Evolutionary conservation across 2,797 vertebrate species (phyloP).

Genomic region (Acrossocheilus fasciatus): DNA sequence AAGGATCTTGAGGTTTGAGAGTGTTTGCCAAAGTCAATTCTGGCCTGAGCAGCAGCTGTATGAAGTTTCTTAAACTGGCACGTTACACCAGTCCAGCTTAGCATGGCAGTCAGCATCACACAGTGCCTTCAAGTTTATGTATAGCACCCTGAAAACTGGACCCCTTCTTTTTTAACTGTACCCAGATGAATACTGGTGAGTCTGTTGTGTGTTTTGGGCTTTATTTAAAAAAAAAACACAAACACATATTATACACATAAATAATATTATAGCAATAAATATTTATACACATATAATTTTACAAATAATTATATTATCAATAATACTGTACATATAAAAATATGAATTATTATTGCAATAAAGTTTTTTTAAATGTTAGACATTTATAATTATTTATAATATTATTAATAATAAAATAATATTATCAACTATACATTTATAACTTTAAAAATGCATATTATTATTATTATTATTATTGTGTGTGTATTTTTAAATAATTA

Average conservation of each 20-base stretch:
- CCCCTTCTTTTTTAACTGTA: neutral
- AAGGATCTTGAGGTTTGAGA: slow-evolving; percentile 65
- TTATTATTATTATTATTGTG: neutral
- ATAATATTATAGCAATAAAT: neutral
- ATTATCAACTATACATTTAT: neutral
- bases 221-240: neutral
- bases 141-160: slow-evolving; percentile 10
- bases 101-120: slow-evolving; percentile 40
- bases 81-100: slow-evolving; percentile 11
- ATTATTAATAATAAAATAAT: neutral
- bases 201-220: slow-evolving; percentile 16
- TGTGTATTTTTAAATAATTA: neutral
- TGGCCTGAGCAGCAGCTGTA: slow-evolving; percentile 54
- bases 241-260: neutral
- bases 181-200: slow-evolving; percentile 26
- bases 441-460: neutral
- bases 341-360: neutral
- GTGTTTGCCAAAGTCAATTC: slow-evolving; percentile 61
- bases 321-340: neutral
- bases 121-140: slow-evolving; percentile 16
- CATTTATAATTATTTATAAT: neutral
- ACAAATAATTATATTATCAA: neutral
- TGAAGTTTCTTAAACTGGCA: slow-evolving; percentile 58
- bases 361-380: neutral
- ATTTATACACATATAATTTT: neutral